These are phyloP conservation scores for Pocillopora verrucosa DNA, from an alignment of 64 coral and sea anemone genomes.

Conservation along the genomic window DNA sequence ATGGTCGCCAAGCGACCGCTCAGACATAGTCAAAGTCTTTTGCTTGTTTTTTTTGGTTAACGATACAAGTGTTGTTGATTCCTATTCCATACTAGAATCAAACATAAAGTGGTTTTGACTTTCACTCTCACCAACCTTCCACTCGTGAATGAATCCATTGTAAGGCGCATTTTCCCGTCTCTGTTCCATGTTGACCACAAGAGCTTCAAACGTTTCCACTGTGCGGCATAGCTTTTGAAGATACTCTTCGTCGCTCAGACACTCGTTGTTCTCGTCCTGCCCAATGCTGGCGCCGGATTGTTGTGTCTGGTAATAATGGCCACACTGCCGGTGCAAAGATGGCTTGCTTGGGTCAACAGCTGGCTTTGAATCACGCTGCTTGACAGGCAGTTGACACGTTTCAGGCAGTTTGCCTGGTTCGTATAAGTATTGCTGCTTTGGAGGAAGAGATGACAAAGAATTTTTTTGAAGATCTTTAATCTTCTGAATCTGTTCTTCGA, in stretches of 20 bases:
- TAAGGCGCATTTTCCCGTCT: constrained; percentile 12
- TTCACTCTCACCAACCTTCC: constrained; percentile 35
- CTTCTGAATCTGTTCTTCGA: constrained; percentile 49
- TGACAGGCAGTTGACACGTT: background rate
- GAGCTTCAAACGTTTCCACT: constrained; percentile 55
- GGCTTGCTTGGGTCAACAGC: constrained; percentile 36
- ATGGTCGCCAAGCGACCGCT: too few species aligned
- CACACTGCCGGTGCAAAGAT: constrained; percentile 60
- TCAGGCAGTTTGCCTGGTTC: constrained; percentile 55
- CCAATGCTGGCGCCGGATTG: constrained; percentile 40
- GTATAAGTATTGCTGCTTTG: constrained; percentile 31
- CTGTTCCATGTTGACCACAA: constrained; percentile 34
- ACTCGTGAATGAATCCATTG: constrained; percentile 51
- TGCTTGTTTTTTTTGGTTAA: too few species aligned
- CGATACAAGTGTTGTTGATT: too few species aligned
- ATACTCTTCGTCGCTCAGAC: constrained; percentile 50
- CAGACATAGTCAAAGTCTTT: too few species aligned
- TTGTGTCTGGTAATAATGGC: constrained; percentile 68
- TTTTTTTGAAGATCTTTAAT: constrained; percentile 59
- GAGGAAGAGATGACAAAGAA: constrained; percentile 1
- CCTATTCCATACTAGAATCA: too few species aligned
- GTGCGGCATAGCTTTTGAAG: constrained; percentile 34
- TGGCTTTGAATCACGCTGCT: background rate
- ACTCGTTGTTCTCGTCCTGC: constrained; percentile 52
- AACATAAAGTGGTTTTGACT: too few species aligned